Percentiles rank a stretch among this genome's conserved stretches.
Conservation (phyloP, 2,113 vertebrate species). For the Rhipidura dahli region DNA sequence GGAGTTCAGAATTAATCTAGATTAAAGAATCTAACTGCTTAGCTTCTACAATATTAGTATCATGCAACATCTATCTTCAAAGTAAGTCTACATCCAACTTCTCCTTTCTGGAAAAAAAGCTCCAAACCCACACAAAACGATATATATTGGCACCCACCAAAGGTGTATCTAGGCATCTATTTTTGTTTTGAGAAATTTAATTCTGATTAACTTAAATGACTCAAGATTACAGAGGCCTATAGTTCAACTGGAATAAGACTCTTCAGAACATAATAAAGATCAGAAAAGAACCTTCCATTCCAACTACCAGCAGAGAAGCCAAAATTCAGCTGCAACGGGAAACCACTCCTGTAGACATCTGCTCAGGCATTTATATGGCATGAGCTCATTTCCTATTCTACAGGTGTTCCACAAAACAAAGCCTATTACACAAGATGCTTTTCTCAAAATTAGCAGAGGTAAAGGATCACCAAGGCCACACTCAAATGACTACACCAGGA, state of each 20-base stretch:
- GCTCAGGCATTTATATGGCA: neutral
- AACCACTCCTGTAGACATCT: slow-evolving; percentile 3
- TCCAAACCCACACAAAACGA: neutral
- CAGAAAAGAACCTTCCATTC: neutral
- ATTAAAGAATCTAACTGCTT: neutral
- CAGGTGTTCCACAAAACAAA: slow-evolving; percentile 33
- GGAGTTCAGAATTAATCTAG: neutral
- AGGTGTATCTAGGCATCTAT: neutral
- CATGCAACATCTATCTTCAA: neutral
- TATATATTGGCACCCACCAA: neutral
- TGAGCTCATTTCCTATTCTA: slow-evolving; percentile 39
- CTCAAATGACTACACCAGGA: neutral
- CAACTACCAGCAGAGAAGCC: neutral
- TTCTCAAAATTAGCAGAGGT: neutral
- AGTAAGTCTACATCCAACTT: neutral
- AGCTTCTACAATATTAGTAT: neutral
- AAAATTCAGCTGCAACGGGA: slow-evolving; percentile 23
- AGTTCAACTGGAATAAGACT: neutral
- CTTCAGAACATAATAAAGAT: neutral
- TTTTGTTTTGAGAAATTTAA: neutral
- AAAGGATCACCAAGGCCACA: neutral
- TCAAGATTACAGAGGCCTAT: neutral
- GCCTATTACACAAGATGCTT: neutral
- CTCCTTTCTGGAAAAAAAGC: neutral
- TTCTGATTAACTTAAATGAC: neutral